Base-by-base conservation (phyloP, 2,888 invertebrate genomes). In the Chloroclysta siterata region DNA sequence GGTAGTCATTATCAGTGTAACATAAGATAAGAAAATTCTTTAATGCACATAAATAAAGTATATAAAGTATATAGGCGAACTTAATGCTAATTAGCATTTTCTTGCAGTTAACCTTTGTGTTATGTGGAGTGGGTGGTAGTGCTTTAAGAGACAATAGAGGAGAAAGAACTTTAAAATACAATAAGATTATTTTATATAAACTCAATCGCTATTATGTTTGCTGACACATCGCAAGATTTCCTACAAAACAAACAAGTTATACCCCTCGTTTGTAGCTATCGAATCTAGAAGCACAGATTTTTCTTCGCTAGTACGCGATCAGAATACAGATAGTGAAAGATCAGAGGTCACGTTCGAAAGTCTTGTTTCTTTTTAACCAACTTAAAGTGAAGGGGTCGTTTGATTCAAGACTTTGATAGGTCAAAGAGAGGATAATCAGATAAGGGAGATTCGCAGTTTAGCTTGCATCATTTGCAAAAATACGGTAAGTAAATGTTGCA, bases 391-490 rank as follows among this genome's bases (percentile, higher is more conserved):
- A 8, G 47, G 22, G 22, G 22, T 22, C 22, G 22, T 22, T 28
- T 28, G 28, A 11, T 28, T 48, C 28, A 48, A 11, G 10, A 48
- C 28, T 28, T 28, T 28, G 28, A 47, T 11, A 11, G 48, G 28
- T 48, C 47, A 47, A 47, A 47, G 6, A 47, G 28, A 47, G n/a
- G n/a, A 17, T n/a, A n/a, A 48, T 46, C 17, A 17, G 17, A 11
- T 46, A 46, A 8, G 10, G 8, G 2, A 39, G 10, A 39, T 39
- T 33, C 8, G 36, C 1, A 11, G 11, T 39, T 39, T 11, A 10
- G 3, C 11, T 39, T 11, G 36, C 11, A 11, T 39, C 2, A 39
- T 39, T 39, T 39, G 36, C 36, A 39, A 39, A 33, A 39, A 36
- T 36, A 36, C 36, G 2, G 36, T 29, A 6, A 29, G 29, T 36